Base-by-base conservation (phyloP, 2,888 invertebrate species). In the Trichogramma dendrolimi region DNA sequence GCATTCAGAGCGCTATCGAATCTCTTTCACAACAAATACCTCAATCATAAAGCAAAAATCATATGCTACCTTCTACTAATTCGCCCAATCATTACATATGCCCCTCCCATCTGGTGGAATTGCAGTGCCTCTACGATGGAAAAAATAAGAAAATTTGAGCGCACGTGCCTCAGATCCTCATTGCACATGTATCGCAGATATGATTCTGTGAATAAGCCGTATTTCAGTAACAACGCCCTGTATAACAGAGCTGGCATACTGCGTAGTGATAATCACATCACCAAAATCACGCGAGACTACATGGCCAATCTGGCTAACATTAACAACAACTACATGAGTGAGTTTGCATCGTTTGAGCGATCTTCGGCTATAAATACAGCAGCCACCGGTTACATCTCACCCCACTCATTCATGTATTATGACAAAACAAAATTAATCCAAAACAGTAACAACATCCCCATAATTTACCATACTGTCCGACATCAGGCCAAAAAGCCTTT, bases 31-130 rank as follows among this genome's bases (percentile, higher is more conserved):
- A 62, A 57, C 39, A 55, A 40, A 14, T 11, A 43, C 7, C 48
- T 68, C 0, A 8, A 50, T 4, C 3, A n/a, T 1, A 61, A 38
- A 46, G 58, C 57, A 0, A 67, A 67, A 60, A 40, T 65, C 10
- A 63, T 67, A 1, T 58, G 63, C 6, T 69, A 70, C 40, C 50
- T 53, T 54, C 43, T 66, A 6, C 27, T 64, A 39, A 54, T 64
- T 6, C 5, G 61, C 42, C 55, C 61, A 1, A 58, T 64, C 4
- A 2, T 64, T 3, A 51, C 64, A 1, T 64, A 61, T 38, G 64
- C 51, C 2, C 42, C 54, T 11, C 55, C n/a, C n/a, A 55, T 49
- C 2, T 61, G 55, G 58, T 61, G 44, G 14, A 68, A 68, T 27
- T 10, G 58, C 0, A 47, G 58, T 6, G 63, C 65, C 0, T 11